Evolutionary conservation across 2,113 vertebrate species (phyloP).

Genomic region (Caloenas nicobarica): DNA sequence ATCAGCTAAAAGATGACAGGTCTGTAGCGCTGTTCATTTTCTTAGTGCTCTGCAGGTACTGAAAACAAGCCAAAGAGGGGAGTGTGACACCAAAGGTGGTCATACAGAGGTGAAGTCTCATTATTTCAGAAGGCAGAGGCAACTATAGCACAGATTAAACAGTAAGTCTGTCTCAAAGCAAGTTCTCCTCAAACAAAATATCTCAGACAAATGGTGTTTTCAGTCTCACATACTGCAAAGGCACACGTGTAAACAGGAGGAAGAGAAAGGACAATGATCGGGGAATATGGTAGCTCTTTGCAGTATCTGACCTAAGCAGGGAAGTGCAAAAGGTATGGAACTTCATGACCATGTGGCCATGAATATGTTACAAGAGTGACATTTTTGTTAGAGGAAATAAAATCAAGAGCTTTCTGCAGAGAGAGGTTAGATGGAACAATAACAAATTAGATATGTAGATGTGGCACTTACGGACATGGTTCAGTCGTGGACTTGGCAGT

Average conservation of each 20-base stretch:
- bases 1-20: neutral
- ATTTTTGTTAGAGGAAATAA: conserved; percentile 13
- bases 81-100: neutral
- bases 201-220: neutral
- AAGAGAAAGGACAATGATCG: neutral
- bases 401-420: conserved; percentile 21
- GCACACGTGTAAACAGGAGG: neutral
- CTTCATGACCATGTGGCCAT: neutral
- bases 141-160: neutral
- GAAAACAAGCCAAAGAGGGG: neutral
- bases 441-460: neutral
- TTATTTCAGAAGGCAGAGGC: neutral
- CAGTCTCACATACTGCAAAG: neutral
- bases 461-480: too few species aligned
- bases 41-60: neutral
- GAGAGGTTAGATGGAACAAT: neutral
- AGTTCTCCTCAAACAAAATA: neutral
- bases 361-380: neutral
- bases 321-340: neutral
- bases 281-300: neutral
- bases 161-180: neutral
- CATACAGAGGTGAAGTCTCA: neutral
- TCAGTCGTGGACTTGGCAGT: too few species aligned
- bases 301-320: neutral
- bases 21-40: neutral